Base-by-base conservation (phyloP, 2,113 vertebrate species). In the Uria lomvia region DNA sequence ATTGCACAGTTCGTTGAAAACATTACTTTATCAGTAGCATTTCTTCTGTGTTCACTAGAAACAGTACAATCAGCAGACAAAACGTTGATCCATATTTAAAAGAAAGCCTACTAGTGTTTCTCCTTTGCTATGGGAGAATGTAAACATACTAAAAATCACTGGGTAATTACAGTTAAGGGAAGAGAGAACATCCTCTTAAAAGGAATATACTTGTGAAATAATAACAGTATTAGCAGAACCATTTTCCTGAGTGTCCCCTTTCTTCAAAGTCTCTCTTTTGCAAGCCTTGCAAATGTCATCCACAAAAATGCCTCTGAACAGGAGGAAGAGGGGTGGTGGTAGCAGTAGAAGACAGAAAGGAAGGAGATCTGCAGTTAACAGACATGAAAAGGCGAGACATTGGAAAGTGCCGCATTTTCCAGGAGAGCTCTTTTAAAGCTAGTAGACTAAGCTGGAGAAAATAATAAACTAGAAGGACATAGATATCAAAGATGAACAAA, bases 251-350 rank as follows among this genome's bases (percentile, higher is more conserved):
- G n/a, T 43, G 29, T 6, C 12, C 15, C 45, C 10, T 67, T 82
- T 93, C 62, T 88, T 92, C 66, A 71, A 77, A 84, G 65, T 59
- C n/a, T 67, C 36, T 73, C 32, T 63, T 88, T 52, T 50, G 19
- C 59, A 77, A 84, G 26, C 23, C 20, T 94, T 1, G 2, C 32
- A 96, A 92, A 89, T 43, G 8, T 30, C 68, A 86, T 47, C 65
- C 68, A 66, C 47, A 91, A 81, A 94, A 92, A 86, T 47, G 32
- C 27, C 42, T 94, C 71, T 92, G 42, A 95, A 92, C 24, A 89
- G 45, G 32, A 91, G 12, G 22, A 88, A 63, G 3, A 58, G 34
- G 43, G 29, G 45, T 71, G 56, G 49, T 58, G 40, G 55, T 13
- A 71, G 55, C 5, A 30, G 38, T 2, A 72, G 20, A 65, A 86